phyloP scores from a whole-genome alignment of 2,113 vertebrate species.

The Lathamus discolor region DNA sequence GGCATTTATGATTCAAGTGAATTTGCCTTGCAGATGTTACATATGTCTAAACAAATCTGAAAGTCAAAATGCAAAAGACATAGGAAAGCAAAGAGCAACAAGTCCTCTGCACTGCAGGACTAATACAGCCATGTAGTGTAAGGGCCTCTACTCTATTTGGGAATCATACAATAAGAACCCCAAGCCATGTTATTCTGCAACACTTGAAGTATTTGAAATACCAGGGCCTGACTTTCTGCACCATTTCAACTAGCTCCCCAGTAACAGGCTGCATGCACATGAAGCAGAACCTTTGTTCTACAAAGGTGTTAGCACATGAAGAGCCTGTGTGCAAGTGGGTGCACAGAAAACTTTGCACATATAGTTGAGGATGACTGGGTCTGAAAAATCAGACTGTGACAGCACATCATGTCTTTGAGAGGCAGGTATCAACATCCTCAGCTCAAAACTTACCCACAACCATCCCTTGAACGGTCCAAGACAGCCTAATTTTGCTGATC shows the following conservation, averaged over 20 bases:
- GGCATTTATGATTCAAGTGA: neutral
- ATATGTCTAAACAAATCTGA: neutral
- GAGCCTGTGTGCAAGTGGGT: neutral
- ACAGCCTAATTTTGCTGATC: neutral
- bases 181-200: neutral
- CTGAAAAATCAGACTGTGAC: neutral
- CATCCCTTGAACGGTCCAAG: neutral
- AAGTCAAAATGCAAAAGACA: neutral
- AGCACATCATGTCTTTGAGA: neutral
- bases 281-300: neutral
- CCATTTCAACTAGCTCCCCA: neutral
- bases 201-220: neutral
- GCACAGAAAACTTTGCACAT: neutral
- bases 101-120: neutral
- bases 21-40: neutral
- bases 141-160: neutral
- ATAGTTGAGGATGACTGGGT: neutral
- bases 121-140: neutral
- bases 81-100: neutral
- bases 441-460: neutral
- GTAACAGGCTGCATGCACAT: neutral
- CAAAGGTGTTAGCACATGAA: neutral
- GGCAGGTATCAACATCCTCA: neutral
- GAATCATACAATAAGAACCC: neutral
- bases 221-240: neutral